Percentiles rank a stretch among this genome's conserved stretches.
Evolutionary conservation across 2,797 vertebrate genomes (phyloP).

Genomic region (Acanthornis magna): DNA sequence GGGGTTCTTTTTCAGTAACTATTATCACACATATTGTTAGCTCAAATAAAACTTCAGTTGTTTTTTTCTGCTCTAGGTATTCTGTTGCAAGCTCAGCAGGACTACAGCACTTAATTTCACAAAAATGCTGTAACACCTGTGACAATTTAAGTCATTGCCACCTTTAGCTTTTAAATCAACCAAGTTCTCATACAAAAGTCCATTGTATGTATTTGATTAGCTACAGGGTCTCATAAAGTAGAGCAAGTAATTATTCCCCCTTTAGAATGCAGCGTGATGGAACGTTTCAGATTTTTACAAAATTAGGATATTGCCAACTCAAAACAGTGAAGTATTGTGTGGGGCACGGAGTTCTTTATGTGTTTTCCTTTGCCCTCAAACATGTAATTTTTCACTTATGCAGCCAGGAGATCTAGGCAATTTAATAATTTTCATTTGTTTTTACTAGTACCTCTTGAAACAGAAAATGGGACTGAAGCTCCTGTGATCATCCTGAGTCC

Average conservation of each 20-base stretch:
- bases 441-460: background rate
- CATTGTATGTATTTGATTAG: background rate
- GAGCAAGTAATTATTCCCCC: background rate
- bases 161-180: background rate
- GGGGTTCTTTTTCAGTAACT: background rate
- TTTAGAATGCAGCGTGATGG: background rate
- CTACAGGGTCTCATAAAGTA: background rate
- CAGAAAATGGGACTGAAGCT: background rate
- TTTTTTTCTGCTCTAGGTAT: background rate
- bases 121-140: background rate
- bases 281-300: background rate
- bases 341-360: background rate
- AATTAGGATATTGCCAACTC: background rate
- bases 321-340: background rate
- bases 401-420: background rate
- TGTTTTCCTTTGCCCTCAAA: background rate
- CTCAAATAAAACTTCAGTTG: background rate
- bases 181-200: background rate
- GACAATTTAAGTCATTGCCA: background rate
- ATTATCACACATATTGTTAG: background rate
- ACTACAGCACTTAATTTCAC: background rate
- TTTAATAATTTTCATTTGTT: background rate
- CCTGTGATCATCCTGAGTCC: background rate
- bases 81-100: conserved; percentile 2
- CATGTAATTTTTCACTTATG: background rate